Base-by-base conservation (phyloP, 2,888 invertebrate species). In the Apoda limacodes region DNA sequence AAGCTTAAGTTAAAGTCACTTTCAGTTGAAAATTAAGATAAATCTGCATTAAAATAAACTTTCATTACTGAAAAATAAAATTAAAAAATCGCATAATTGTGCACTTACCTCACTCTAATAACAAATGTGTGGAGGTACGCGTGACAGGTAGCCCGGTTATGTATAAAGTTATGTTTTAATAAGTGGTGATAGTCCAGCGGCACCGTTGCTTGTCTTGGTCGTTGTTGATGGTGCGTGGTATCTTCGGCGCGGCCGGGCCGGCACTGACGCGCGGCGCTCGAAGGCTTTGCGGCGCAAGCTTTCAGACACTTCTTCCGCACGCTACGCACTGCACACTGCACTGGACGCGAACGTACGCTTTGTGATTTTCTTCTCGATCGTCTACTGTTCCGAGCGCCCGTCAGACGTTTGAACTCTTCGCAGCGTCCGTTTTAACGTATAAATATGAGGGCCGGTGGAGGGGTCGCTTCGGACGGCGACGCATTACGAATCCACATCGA, bases 281-380 rank as follows among this genome's bases (percentile, higher is more conserved):
- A 66, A 78, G 76, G 75, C 76, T 78, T 69, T 69, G 66, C 69
- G 55, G 71, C 74, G 63, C 69, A 68, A 76, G 76, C 76, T 78
- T 76, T 78, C 76, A 75, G 76, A n/a, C n/a, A n/a, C 71, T 58
- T 68, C 69, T 72, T 74, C 68, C 62, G 67, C 66, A 59, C 68
- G 66, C 66, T 66, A 72, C 75, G 75, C 76, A 75, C 76, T 76
- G 78, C 78, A 78, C 80, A 78, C 76, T 78, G 78, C 78, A 78
- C 76, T 71, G 72, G 67, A 67, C 62, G 67, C 67, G 65, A 69
- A 71, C 65, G 71, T 69, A 68, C 72, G 67, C 71, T 69, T 61
- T 69, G 69, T 70, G 72, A 69, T 69, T 68, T 70, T 69, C 69
- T 71, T 62, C 48, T 55, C 48, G 69, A 70, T 60, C 78, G 78